phyloP scores from a whole-genome alignment of 2,113 vertebrate species.

The Phaethon lepturus region DNA sequence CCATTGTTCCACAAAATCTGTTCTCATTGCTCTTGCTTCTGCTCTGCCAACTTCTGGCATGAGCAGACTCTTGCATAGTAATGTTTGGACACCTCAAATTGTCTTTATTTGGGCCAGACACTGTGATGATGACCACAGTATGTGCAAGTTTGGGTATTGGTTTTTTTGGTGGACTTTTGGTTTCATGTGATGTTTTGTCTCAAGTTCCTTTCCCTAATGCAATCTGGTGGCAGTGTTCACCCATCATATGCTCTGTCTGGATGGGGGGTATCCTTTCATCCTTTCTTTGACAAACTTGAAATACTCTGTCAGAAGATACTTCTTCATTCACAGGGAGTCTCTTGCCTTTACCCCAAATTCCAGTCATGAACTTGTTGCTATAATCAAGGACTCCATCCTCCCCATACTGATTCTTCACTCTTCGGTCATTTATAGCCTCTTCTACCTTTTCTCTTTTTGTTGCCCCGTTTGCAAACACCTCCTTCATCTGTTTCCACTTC shows the following conservation, averaged over 20 bases:
- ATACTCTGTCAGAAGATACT: not conserved
- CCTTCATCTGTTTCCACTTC: not conserved
- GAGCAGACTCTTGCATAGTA: not conserved
- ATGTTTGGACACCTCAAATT: not conserved
- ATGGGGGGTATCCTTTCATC: not conserved
- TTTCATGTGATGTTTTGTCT: not conserved
- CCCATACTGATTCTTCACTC: not conserved
- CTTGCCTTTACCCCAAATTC: not conserved
- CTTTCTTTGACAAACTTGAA: not conserved
- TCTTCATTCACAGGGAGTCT: not conserved
- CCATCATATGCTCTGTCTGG: rapidly evolving
- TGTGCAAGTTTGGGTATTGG: not conserved
- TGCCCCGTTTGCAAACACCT: not conserved
- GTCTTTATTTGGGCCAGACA: not conserved
- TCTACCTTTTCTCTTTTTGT: not conserved
- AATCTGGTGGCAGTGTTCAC: not conserved
- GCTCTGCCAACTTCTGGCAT: not conserved
- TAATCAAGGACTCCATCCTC: not conserved
- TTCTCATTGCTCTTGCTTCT: not conserved
- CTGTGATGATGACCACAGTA: not conserved
- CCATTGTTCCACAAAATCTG: not conserved
- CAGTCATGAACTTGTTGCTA: not conserved
- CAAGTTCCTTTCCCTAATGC: not conserved
- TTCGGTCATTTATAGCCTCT: not conserved
- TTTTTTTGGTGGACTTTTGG: not conserved